phyloP scores from a whole-genome alignment of 2,888 invertebrate species.

The Athetis lepigone region DNA sequence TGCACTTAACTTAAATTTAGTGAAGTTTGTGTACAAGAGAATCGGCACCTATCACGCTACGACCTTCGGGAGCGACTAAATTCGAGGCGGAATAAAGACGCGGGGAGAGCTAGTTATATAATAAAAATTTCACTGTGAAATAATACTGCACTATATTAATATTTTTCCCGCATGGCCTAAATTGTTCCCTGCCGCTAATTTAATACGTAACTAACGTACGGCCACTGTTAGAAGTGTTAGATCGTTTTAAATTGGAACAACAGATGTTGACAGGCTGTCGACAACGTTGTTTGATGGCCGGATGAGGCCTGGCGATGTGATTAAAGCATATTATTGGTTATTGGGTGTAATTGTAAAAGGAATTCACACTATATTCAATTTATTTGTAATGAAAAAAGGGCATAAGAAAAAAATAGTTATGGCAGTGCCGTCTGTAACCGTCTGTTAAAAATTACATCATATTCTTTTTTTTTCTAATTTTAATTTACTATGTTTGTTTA shows the following conservation, averaged over 20 bases:
- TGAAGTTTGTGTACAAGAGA: too few relatives aligned
- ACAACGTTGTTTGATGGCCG: slow-evolving; percentile 80
- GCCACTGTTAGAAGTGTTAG: slow-evolving; percentile 70
- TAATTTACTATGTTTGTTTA: too few relatives aligned
- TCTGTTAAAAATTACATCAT: neutral
- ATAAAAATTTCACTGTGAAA: too few relatives aligned
- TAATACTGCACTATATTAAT: slow-evolving; percentile 35
- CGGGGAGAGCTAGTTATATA: too few relatives aligned
- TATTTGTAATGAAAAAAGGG: too few relatives aligned
- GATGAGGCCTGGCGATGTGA: slow-evolving; percentile 80
- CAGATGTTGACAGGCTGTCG: slow-evolving; percentile 86
- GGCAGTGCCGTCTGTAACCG: too few relatives aligned
- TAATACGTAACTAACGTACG: slow-evolving; percentile 61
- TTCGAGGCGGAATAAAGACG: too few relatives aligned
- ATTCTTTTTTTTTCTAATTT: neutral
- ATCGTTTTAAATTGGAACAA: slow-evolving; percentile 85
- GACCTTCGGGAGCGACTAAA: too few relatives aligned
- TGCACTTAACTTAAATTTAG: too few relatives aligned
- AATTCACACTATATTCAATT: slow-evolving; percentile 7
- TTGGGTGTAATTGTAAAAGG: slow-evolving; percentile 65
- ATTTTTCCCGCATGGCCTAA: slow-evolving; percentile 48
- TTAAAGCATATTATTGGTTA: slow-evolving; percentile 78
- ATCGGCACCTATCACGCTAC: too few relatives aligned
- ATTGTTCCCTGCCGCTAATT: slow-evolving; percentile 53
- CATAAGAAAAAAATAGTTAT: too few relatives aligned